Conservation (phyloP, 2,113 vertebrate genomes). For the Neogobius melanostomus region DNA sequence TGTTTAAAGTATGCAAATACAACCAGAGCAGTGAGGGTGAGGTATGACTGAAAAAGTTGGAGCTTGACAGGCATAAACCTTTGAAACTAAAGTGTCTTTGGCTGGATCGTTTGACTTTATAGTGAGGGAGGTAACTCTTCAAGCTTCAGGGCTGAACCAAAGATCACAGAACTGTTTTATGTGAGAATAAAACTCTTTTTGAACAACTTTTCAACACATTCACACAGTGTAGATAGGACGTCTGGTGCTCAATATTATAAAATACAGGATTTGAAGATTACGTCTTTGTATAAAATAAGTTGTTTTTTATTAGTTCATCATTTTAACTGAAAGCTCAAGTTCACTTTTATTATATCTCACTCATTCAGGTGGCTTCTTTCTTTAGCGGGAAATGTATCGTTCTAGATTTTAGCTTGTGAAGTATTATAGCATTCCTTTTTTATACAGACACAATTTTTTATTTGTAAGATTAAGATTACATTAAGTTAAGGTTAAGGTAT, state of each 20-base stretch:
- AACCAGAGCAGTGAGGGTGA: conserved; percentile 1
- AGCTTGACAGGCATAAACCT: background rate
- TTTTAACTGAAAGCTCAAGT: too few species aligned
- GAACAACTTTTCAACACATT: background rate
- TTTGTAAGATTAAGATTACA: too few species aligned
- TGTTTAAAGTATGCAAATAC: background rate
- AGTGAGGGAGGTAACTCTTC: background rate
- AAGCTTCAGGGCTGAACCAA: background rate
- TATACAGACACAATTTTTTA: too few species aligned
- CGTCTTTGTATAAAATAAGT: too few species aligned
- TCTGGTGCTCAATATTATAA: conserved; percentile 2
- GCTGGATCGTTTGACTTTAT: background rate
- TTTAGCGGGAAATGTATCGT: too few species aligned
- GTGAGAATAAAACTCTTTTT: background rate
- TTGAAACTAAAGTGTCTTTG: conserved; percentile 6
- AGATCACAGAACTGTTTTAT: conserved; percentile 21
- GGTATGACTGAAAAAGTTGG: conserved; percentile 7
- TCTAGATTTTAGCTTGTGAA: too few species aligned
- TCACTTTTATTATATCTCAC: too few species aligned
- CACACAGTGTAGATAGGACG: background rate
- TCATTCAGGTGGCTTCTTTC: too few species aligned
- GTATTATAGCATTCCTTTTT: too few species aligned
- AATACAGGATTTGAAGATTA: background rate
- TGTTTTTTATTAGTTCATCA: too few species aligned
- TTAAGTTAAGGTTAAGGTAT: too few species aligned